Percentiles rank a stretch among this genome's conserved stretches.
phyloP scores from a whole-genome alignment of 2,797 vertebrate genomes.

The Acropternis orthonyx region DNA sequence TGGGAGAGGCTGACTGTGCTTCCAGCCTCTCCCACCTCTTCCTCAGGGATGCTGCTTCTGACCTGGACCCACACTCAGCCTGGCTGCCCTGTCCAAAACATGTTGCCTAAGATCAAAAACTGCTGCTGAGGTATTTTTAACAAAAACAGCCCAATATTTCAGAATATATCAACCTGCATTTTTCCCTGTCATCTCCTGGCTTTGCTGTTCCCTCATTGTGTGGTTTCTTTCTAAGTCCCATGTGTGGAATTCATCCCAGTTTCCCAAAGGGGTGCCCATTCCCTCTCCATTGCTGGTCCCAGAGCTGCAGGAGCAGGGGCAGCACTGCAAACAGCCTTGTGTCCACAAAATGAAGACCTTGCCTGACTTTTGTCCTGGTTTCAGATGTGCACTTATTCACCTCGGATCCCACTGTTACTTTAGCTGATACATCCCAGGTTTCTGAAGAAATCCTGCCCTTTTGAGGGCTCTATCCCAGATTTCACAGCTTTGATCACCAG shows the following conservation, averaged over 20 bases:
- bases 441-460: background rate
- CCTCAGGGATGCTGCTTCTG: background rate
- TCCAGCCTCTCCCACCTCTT: background rate
- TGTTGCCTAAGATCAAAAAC: background rate
- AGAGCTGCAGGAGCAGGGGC: background rate
- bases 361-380: background rate
- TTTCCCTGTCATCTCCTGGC: background rate
- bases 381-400: accelerated
- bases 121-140: background rate
- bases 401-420: background rate
- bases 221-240: background rate
- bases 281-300: accelerated
- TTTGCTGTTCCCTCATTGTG: accelerated
- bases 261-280: background rate
- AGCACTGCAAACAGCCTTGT: background rate
- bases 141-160: background rate
- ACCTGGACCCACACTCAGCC: background rate
- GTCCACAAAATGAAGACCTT: background rate
- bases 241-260: background rate
- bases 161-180: background rate
- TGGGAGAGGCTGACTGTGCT: background rate
- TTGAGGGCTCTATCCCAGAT: background rate
- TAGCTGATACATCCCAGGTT: background rate
- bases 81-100: background rate
- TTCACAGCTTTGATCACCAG: background rate